Evolutionary conservation across 2,888 invertebrate genomes (phyloP).

Genomic region (Heliothis peltigera): DNA sequence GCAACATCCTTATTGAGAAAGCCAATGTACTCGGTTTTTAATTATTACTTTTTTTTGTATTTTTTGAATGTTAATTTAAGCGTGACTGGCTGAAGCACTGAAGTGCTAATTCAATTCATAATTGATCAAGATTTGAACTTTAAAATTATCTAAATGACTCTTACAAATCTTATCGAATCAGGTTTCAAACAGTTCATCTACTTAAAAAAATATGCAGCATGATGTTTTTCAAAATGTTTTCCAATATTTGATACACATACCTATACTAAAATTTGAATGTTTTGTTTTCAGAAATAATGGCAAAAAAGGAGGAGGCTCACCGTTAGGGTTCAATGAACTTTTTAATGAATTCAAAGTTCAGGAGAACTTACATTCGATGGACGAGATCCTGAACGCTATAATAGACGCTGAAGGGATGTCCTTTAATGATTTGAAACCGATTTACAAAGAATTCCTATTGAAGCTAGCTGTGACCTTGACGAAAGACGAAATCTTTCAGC

Average conservation of each 20-base stretch:
- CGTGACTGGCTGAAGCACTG: slow-evolving; percentile 31
- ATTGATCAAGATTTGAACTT: slow-evolving; percentile 29
- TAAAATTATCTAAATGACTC: slow-evolving; percentile 23
- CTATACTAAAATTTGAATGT: background rate
- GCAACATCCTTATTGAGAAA: slow-evolving; percentile 61
- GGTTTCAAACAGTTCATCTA: background rate
- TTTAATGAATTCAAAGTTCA: slow-evolving; percentile 96
- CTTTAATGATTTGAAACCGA: slow-evolving; percentile 97
- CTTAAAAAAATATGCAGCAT: no score
- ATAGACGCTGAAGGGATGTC: slow-evolving; percentile 98
- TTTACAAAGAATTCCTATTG: slow-evolving; percentile 96
- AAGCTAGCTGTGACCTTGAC: slow-evolving; percentile 96
- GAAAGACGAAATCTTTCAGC: slow-evolving; percentile 97
- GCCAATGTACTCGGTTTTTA: slow-evolving; percentile 43
- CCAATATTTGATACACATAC: background rate
- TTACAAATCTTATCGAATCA: slow-evolving; percentile 17
- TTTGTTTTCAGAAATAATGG: slow-evolving; percentile 88
- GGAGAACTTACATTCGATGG: slow-evolving; percentile 96
- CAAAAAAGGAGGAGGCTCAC: slow-evolving; percentile 93
- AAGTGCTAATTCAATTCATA: slow-evolving; percentile 23
- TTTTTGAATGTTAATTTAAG: slow-evolving; percentile 22
- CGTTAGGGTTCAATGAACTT: slow-evolving; percentile 95
- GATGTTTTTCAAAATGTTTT: no score
- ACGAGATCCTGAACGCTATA: slow-evolving; percentile 96
- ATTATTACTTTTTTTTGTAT: slow-evolving; percentile 23